Percentiles rank a stretch among this genome's conserved stretches.
These are phyloP conservation scores for Hassar affinis DNA, from an alignment of 2,113 vertebrate species.

Conservation along the genomic window DNA sequence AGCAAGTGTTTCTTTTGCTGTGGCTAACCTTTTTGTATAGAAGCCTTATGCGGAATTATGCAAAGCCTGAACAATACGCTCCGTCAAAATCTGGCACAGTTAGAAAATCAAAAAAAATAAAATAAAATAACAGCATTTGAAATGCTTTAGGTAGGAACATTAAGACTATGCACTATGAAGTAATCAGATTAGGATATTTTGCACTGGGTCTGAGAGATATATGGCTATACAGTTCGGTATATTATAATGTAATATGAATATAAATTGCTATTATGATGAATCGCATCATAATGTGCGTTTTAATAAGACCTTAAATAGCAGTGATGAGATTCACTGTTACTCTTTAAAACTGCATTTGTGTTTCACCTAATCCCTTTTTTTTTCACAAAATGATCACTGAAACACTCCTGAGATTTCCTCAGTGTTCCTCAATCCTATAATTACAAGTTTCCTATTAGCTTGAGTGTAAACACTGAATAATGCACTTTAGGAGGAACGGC, in stretches of 20 bases:
- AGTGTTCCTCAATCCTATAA: neutral
- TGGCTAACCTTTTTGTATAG: slow-evolving; percentile 37
- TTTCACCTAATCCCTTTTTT: neutral
- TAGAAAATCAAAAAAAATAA: slow-evolving; percentile 67
- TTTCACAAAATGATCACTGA: neutral
- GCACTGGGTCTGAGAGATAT: neutral
- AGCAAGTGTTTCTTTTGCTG: slow-evolving; percentile 34
- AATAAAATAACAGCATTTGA: slow-evolving; percentile 60
- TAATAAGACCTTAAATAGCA: neutral
- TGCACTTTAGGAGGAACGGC: neutral
- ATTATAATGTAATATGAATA: neutral
- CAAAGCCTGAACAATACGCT: slow-evolving; percentile 35
- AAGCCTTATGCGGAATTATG: slow-evolving; percentile 8
- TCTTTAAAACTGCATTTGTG: neutral
- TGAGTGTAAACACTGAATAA: neutral
- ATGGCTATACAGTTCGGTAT: neutral
- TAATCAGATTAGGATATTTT: neutral
- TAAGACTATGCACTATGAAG: neutral
- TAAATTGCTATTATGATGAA: neutral
- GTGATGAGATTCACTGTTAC: neutral
- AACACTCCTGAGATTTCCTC: neutral
- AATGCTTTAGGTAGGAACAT: slow-evolving; percentile 63
- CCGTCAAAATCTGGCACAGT: slow-evolving; percentile 28
- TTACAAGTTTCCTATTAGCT: neutral
- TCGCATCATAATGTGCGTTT: neutral